Evolutionary conservation across 2,113 vertebrate species (phyloP), one percentile per base, ranked within the genome.

Genomic region (Muntiacus muntjak): DNA sequence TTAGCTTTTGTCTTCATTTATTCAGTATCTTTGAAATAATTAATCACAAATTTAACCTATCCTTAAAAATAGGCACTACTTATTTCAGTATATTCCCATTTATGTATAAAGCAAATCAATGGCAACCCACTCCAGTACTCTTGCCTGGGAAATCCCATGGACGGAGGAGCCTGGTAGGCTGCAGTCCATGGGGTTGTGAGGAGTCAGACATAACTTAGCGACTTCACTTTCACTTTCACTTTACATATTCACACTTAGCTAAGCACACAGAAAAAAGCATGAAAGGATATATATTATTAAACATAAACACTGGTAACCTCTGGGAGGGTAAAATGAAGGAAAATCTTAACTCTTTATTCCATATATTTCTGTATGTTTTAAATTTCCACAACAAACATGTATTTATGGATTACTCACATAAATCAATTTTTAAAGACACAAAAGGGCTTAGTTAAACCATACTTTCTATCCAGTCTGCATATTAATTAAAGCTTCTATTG

Each of bases 31-130:
- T 79, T 96, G 62, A 92, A 96, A 92, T 90, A 87, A 95, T 91
- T 83, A 96, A 64, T 89, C 78, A 93, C 78, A 97, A 86, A 92
- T 89, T 94, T 94, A 95, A 96, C 60, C 81, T 96, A 87, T 64
- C 62, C 26, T 94, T 97, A 96, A 97, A 97, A 96, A 90, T 79
- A 94, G 87, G 94, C 52, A 88, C 78, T 97, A 96, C 28, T 86
- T 90, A 95, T 62, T 92, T 95, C 40, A 87, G 47, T 96, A 62
- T 87, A 92, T 91, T 92, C 58, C 47, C 62, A 94, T n/a, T 95
- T 95, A 92, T 84, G 28, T 97, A 96, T 79, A 97, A 95, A 94
- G 91, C 43, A 93, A 97, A 96, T 43, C 60, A 50, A 50, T 13
- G 3, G 47, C 47, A 50, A 50, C 47, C 47, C 47, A 50, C 47